These are phyloP conservation scores for Meliscaeva auricollis DNA, from an alignment of 2,888 invertebrate species.

Conservation along the genomic window DNA sequence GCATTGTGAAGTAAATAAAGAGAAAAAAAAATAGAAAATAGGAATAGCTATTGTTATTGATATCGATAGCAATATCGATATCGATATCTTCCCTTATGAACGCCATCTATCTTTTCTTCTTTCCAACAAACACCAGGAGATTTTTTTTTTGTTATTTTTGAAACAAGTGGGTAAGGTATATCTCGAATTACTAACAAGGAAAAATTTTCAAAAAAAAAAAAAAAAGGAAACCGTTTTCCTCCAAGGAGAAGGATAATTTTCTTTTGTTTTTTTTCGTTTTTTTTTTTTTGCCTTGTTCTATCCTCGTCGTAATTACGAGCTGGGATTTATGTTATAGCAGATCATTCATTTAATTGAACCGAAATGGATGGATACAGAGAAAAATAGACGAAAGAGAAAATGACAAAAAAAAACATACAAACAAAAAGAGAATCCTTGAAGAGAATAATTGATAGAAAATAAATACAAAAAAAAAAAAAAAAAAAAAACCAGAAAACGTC, in stretches of 20 bases:
- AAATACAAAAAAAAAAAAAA: neutral
- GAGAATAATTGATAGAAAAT: conserved; percentile 24
- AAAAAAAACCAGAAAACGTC: neutral
- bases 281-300: conserved; percentile 5
- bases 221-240: too few species aligned
- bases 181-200: conserved; percentile 5
- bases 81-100: neutral
- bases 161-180: neutral
- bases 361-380: conserved; percentile 34
- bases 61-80: conserved; percentile 26
- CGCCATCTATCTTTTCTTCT: conserved; percentile 20
- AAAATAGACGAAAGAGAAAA: too few species aligned
- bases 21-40: neutral
- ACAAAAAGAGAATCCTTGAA: neutral
- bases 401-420: too few species aligned
- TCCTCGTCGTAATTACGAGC: conserved; percentile 56
- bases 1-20: conserved; percentile 12
- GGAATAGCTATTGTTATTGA: conserved; percentile 11
- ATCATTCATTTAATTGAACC: conserved; percentile 58
- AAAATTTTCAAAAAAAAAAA: too few species aligned
- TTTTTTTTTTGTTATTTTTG: neutral
- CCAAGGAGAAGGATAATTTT: conserved; percentile 11
- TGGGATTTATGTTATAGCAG: conserved; percentile 61
- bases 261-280: conserved; percentile 4
- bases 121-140: conserved; percentile 15